A percentile compares a stretch with the other conserved stretches of the same genome.
These are phyloP conservation scores for Crax fasciolata DNA, from an alignment of 2,797 vertebrate species.

Conservation along the genomic window DNA sequence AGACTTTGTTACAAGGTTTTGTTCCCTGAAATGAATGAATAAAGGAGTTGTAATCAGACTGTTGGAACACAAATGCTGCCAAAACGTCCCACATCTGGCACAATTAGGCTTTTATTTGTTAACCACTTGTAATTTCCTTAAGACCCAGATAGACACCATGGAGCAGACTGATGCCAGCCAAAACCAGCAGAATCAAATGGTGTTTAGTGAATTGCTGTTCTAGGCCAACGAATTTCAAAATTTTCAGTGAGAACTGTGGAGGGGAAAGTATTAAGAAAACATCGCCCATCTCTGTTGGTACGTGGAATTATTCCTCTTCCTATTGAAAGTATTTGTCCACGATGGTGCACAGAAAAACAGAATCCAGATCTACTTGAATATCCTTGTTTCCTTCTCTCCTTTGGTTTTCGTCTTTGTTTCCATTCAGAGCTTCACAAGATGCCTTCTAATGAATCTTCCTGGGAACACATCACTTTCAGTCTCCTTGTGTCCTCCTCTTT, in stretches of 20 bases:
- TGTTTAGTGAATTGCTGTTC: neutral
- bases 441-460: neutral
- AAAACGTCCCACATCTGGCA: constrained; percentile 15
- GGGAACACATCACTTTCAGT: neutral
- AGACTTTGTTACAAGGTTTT: neutral
- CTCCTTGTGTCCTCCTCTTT: neutral
- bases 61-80: neutral
- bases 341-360: neutral
- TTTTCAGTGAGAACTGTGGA: neutral
- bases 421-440: neutral
- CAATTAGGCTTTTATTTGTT: constrained; percentile 1
- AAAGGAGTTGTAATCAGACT: neutral
- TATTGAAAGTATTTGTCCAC: fast-evolving
- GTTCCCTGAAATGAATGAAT: constrained; percentile 34
- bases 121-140: constrained; percentile 2
- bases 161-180: neutral
- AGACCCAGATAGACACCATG: neutral
- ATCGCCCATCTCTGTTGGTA: neutral
- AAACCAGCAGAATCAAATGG: constrained; percentile 1
- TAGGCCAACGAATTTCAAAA: neutral
- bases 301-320: neutral
- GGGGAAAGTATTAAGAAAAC: neutral
- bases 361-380: neutral
- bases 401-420: neutral
- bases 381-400: fast-evolving